A percentile compares a stretch with the other conserved stretches of the same genome.
These are phyloP conservation scores for Cisticola juncidis DNA, from an alignment of 2,113 vertebrate species.

Conservation along the genomic window DNA sequence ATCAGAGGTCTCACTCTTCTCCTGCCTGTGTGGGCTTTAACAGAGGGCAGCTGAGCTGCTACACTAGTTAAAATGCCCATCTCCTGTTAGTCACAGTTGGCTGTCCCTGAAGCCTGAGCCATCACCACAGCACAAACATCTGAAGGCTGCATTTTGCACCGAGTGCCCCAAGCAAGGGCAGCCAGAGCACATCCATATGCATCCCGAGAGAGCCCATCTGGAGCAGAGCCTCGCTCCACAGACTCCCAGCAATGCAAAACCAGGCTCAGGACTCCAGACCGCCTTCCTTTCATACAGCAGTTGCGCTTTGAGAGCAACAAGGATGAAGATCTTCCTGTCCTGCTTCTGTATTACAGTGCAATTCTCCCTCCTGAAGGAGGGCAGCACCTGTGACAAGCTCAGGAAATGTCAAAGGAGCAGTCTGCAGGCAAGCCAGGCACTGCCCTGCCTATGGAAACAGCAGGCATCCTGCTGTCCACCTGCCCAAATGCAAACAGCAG, in stretches of 20 bases:
- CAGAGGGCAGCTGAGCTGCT: neutral
- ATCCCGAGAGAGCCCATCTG: neutral
- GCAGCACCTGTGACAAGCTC: neutral
- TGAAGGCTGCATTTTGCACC: fast-evolving
- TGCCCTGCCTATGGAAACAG: neutral
- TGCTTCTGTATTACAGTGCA: neutral
- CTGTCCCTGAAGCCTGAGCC: neutral
- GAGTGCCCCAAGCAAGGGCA: neutral
- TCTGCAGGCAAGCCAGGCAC: neutral
- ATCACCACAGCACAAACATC: neutral
- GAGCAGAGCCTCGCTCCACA: neutral
- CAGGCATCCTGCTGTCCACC: neutral
- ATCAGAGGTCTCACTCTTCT: neutral
- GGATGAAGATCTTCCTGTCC: neutral
- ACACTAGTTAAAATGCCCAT: neutral
- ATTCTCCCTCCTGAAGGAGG: neutral
- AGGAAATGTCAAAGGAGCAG: neutral
- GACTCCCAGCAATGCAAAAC: neutral
- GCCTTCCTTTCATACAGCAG: neutral
- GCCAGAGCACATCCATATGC: neutral
- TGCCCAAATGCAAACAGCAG: neutral
- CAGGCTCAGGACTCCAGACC: neutral
- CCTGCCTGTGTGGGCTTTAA: neutral
- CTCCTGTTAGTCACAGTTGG: neutral
- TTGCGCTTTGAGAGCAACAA: neutral